These are phyloP conservation scores for Drepana arcuata DNA, from an alignment of 1,140 invertebrate species.

Conservation along the genomic window DNA sequence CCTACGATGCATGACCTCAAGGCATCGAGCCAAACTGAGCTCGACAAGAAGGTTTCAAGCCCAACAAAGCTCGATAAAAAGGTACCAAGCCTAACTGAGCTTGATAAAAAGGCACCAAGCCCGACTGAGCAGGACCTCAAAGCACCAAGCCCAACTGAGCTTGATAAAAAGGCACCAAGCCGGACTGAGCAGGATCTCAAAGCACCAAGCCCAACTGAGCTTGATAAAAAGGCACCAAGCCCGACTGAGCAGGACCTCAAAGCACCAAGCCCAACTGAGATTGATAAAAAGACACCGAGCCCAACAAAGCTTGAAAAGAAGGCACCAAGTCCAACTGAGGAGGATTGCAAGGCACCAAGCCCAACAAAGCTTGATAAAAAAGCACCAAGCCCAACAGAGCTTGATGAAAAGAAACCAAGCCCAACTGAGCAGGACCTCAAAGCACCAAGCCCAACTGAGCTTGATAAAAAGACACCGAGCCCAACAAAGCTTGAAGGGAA, in stretches of 20 bases:
- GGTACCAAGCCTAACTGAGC: background rate
- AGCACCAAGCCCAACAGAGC: constrained; percentile 1
- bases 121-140: background rate
- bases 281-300: constrained; percentile 4
- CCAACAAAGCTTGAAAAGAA: constrained; percentile 4
- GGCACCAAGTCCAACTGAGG: constrained; percentile 1
- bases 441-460: background rate
- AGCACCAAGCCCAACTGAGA: background rate
- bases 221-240: background rate
- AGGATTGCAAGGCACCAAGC: constrained; percentile 1
- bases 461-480: background rate
- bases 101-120: background rate
- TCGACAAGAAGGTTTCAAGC: background rate
- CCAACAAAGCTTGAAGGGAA: background rate
- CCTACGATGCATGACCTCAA: constrained; percentile 3
- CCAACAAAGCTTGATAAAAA: background rate
- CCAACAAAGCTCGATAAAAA: constrained; percentile 1
- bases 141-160: constrained; percentile 1
- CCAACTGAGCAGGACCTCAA: constrained; percentile 7
- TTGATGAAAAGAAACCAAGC: constrained; percentile 7
- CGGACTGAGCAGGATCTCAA: background rate
- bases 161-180: background rate
- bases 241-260: background rate
- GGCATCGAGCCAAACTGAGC: background rate
- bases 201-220: background rate